Conservation (phyloP, 2,113 vertebrate species). For the Nestor notabilis region DNA sequence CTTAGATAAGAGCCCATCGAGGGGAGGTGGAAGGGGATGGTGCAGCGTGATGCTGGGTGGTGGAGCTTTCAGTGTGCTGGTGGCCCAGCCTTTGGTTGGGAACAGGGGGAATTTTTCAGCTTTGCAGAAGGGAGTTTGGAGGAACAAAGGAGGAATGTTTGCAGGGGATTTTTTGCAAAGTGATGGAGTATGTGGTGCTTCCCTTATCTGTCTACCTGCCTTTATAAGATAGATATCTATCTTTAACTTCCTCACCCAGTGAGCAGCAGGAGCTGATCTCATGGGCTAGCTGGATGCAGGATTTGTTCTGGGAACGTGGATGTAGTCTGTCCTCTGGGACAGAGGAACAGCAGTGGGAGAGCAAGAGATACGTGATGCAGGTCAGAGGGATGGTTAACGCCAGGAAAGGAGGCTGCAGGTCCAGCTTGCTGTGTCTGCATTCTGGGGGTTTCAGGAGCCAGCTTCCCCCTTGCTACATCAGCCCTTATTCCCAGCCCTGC, state of each 20-base stretch:
- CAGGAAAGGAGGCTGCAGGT: neutral
- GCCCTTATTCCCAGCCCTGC: neutral
- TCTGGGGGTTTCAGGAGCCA: neutral
- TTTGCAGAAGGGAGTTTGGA: neutral
- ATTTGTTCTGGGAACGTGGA: neutral
- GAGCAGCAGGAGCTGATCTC: neutral
- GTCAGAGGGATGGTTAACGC: neutral
- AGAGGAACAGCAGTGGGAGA: neutral
- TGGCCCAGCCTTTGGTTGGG: neutral
- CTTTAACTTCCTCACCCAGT: neutral
- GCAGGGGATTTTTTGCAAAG: neutral
- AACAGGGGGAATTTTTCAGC: neutral
- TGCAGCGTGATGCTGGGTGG: neutral
- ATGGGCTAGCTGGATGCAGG: neutral
- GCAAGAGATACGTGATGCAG: fast-evolving
- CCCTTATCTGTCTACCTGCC: neutral
- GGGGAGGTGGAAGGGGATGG: fast-evolving
- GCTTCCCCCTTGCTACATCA: neutral
- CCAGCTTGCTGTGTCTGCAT: neutral
- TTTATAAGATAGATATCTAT: neutral
- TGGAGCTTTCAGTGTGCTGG: neutral
- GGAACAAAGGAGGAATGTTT: neutral
- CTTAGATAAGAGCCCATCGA: neutral
- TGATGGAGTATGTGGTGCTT: neutral
- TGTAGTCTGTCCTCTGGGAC: neutral